A percentile compares a stretch with the other conserved stretches of the same genome.
Conservation (phyloP, 1,140 invertebrate genomes). For the Lethrus apterus region DNA sequence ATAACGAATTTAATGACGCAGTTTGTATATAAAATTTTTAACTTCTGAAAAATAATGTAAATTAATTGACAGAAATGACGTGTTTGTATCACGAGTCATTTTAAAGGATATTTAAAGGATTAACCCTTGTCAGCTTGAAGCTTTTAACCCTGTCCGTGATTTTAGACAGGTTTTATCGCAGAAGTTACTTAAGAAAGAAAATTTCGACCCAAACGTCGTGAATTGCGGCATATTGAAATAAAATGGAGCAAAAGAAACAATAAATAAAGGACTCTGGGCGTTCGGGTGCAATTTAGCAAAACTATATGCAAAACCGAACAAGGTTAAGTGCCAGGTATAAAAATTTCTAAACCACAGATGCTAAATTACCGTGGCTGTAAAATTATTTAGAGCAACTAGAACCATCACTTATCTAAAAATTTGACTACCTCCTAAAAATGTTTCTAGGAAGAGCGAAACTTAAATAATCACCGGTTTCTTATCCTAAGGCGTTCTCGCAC, state of each 20-base stretch:
- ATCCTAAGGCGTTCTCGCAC: neutral
- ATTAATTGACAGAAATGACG: neutral
- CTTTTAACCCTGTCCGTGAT: too few species aligned
- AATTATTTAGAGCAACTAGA: too few species aligned
- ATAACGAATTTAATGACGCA: neutral
- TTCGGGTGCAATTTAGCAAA: neutral
- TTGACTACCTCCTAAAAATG: too few species aligned
- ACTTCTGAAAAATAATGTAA: neutral
- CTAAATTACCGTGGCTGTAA: too few species aligned
- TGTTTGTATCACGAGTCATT: neutral
- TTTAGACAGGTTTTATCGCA: too few species aligned
- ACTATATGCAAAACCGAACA: too few species aligned
- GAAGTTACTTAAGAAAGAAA: neutral
- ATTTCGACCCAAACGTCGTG: neutral
- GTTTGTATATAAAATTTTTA: neutral
- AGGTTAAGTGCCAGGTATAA: too few species aligned
- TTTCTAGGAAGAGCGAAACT: too few species aligned
- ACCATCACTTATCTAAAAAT: too few species aligned
- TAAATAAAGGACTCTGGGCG: neutral
- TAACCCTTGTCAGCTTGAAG: slow-evolving; percentile 1
- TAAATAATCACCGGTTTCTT: neutral
- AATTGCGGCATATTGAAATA: slow-evolving; percentile 2
- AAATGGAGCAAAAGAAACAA: neutral
- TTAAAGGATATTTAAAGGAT: neutral
- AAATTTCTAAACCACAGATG: too few species aligned